Base-by-base conservation (phyloP, 2,888 invertebrate species). In the Stenichneumon culpator region DNA sequence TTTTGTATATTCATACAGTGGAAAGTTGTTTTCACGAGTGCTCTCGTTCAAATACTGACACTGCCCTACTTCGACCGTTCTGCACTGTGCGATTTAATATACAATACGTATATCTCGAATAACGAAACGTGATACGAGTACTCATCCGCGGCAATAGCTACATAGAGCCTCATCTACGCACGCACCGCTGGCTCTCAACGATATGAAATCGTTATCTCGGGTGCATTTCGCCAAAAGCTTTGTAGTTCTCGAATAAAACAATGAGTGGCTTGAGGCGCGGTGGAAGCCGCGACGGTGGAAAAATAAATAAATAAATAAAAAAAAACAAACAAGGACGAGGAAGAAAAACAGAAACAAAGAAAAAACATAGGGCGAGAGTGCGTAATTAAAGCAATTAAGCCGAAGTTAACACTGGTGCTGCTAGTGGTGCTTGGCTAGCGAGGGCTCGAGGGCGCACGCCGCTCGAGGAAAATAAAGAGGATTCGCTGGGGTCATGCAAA, bases 341-440 rank as follows among this genome's bases (percentile, higher is more conserved):
- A 79, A 75, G 36, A 68, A 63, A 68, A 67, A 77, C 28, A 75
- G 28, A 67, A 47, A 72, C 83, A 80, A 85, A 84, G 80, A 82
- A 84, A 63, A 80, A 80, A 80, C 83, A 80, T 69, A 68, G 77
- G 52, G 83, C 79, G 87, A 86, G 87, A 88, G 87, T 88, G 89
- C 83, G 87, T 90, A 89, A 89, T 90, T 90, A 90, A 89, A 88
- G 88, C 88, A 89, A 88, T 89, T 90, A 89, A 89, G 87, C 86
- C 78, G 80, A 89, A 90, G 88, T 88, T 89, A 89, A 89, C 89
- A 87, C 87, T 81, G 83, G 73, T 72, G 80, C 79, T 77, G 68
- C 60, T 60, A 50, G 69, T 65, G 63, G 78, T 68, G 73, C 69
- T 78, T 63, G 73, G 47, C 44, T 70, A 32, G 72, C 68, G 32